phyloP scores from a whole-genome alignment of 2,797 vertebrate genomes.

The Cetoscarus ocellatus region DNA sequence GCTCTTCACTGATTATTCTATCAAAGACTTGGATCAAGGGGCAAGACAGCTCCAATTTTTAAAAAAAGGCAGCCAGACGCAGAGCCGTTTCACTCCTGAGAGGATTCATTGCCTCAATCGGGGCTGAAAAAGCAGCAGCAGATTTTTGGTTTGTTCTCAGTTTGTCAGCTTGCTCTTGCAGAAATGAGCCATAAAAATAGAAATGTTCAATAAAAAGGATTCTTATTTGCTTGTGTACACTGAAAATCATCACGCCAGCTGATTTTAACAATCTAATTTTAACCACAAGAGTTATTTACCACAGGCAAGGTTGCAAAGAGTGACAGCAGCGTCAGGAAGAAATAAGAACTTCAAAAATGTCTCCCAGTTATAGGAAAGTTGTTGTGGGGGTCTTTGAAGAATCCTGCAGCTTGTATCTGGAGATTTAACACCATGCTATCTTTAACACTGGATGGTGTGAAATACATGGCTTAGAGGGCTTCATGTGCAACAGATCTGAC shows the following conservation, averaged over 20 bases:
- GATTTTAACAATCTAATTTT: slow-evolving; percentile 15
- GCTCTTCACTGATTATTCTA: slow-evolving; percentile 21
- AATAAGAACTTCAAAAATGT: slow-evolving; percentile 3
- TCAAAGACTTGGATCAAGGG: slow-evolving; percentile 21
- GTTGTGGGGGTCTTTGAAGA: background rate
- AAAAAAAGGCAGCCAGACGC: slow-evolving; percentile 2
- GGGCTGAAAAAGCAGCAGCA: slow-evolving; percentile 7
- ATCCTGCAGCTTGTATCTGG: background rate
- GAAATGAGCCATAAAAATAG: background rate
- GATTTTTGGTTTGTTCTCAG: background rate
- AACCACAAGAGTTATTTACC: background rate
- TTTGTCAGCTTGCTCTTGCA: slow-evolving; percentile 5
- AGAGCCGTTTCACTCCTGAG: background rate
- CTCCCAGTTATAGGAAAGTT: background rate
- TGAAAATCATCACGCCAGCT: slow-evolving; percentile 12
- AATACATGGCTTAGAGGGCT: background rate
- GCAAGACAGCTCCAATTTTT: background rate
- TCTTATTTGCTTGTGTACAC: background rate
- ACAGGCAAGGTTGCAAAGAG: background rate
- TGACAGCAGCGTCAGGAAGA: background rate
- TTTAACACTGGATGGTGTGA: background rate
- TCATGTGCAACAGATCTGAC: background rate
- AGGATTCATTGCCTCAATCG: slow-evolving; percentile 7
- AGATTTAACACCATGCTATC: background rate
- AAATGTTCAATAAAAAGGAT: background rate